A percentile compares a stretch with the other conserved stretches of the same genome.
These are phyloP conservation scores for Luffia ferchaultella DNA, from an alignment of 2,888 invertebrate genomes.

Conservation along the genomic window DNA sequence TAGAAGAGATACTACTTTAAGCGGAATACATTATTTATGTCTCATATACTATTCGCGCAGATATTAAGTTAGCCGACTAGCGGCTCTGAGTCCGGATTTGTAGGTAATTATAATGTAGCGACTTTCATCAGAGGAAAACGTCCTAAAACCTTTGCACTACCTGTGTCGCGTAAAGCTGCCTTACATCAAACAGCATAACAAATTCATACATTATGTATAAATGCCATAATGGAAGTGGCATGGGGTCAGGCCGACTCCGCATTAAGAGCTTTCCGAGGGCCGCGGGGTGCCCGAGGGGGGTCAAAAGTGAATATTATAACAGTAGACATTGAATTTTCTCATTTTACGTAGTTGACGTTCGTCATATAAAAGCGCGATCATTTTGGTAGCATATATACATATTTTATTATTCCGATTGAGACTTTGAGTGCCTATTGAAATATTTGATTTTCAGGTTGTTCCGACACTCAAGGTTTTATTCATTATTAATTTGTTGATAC, in stretches of 20 bases:
- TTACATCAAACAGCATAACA: conserved; percentile 66
- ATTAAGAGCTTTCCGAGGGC: conserved; percentile 56
- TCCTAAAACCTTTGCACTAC: conserved; percentile 51
- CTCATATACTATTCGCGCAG: neutral
- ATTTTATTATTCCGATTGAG: too few species aligned
- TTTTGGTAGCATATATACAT: too few species aligned
- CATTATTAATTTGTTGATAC: neutral
- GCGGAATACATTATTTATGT: neutral
- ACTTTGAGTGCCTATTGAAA: too few species aligned
- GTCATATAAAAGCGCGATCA: neutral
- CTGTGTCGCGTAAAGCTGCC: conserved; percentile 52
- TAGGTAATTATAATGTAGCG: neutral
- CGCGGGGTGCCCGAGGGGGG: conserved; percentile 20
- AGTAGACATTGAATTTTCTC: conserved; percentile 30
- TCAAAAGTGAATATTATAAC: conserved; percentile 63
- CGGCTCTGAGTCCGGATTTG: neutral
- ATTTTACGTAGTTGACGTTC: neutral
- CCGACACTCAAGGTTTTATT: neutral
- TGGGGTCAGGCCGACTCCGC: conserved; percentile 60
- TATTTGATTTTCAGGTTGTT: neutral
- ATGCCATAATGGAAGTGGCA: conserved; percentile 63
- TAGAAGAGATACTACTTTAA: neutral
- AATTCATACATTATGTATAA: conserved; percentile 66
- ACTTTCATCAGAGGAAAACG: conserved; percentile 23
- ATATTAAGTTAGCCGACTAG: neutral